Conservation (phyloP, 2,113 vertebrate species). For the Eulemur rufifrons region DNA sequence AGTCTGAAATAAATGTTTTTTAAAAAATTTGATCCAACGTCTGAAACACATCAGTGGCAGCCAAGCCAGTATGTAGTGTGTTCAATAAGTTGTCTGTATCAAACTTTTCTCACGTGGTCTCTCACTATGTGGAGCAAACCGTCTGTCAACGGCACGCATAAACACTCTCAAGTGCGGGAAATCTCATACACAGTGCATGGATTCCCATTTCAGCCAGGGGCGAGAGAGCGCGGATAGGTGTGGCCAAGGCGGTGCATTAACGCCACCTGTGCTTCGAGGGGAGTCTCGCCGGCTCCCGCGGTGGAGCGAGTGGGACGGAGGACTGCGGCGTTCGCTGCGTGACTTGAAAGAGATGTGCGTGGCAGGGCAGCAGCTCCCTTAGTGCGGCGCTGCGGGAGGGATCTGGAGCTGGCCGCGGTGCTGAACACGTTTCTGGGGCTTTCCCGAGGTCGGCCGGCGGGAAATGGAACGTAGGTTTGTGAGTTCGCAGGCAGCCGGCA, state of each 20-base stretch:
- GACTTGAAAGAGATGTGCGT: background rate
- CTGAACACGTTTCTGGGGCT: background rate
- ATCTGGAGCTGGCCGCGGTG: slow-evolving; percentile 60
- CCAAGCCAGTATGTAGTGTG: background rate
- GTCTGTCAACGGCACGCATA: background rate
- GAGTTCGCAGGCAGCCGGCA: background rate
- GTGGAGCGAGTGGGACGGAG: too few relatives aligned
- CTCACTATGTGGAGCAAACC: background rate
- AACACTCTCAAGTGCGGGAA: background rate
- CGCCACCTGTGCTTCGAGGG: background rate
- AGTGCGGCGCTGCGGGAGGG: rapidly evolving
- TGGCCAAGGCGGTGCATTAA: background rate
- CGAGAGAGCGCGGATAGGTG: background rate
- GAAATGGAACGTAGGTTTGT: rapidly evolving
- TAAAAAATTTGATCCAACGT: background rate
- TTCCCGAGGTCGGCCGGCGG: rapidly evolving
- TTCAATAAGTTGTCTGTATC: background rate
- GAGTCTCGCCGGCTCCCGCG: background rate
- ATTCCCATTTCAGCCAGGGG: background rate
- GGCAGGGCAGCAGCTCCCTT: rapidly evolving
- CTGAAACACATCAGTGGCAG: background rate
- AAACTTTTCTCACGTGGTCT: background rate
- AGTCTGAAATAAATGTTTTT: background rate
- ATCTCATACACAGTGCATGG: background rate
- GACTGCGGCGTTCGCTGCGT: background rate